A percentile compares a stretch with the other conserved stretches of the same genome.
phyloP scores from a whole-genome alignment of 2,797 vertebrate species.

The Rousettus madagascariensis region DNA sequence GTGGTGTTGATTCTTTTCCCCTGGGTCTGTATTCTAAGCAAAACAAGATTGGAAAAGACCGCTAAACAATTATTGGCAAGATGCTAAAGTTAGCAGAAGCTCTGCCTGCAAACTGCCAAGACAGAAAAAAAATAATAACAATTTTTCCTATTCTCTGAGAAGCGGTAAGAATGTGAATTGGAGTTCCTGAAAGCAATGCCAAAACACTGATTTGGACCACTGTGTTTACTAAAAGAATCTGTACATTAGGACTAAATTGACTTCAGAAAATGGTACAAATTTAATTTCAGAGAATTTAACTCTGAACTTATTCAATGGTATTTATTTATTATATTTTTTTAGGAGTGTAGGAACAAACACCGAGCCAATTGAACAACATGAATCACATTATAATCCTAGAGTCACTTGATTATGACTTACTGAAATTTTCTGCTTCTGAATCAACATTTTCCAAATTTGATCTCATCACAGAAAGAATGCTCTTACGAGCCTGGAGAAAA shows the following conservation, averaged over 20 bases:
- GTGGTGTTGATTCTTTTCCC: conserved; percentile 17
- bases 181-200: not conserved
- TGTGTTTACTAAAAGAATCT: not conserved
- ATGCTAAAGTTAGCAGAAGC: not conserved
- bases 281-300: not conserved
- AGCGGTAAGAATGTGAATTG: not conserved
- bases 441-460: conserved; percentile 52
- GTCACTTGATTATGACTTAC: conserved; percentile 2
- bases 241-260: not conserved
- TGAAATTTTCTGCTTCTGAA: conserved; percentile 46
- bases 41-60: conserved; percentile 50
- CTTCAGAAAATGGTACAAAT: conserved; percentile 27
- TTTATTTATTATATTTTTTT: not conserved
- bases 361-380: not conserved
- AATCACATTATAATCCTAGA: not conserved
- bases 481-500: conserved; percentile 9
- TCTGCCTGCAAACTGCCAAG: not conserved
- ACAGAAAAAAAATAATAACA: not conserved
- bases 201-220: not conserved
- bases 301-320: not conserved
- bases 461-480: conserved; percentile 39
- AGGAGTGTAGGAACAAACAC: not conserved
- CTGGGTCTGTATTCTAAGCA: conserved; percentile 3
- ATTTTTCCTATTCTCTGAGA: conserved; percentile 13
- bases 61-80: conserved; percentile 40